phyloP scores from a whole-genome alignment of 2,797 vertebrate genomes.

The Agapornis canus region DNA sequence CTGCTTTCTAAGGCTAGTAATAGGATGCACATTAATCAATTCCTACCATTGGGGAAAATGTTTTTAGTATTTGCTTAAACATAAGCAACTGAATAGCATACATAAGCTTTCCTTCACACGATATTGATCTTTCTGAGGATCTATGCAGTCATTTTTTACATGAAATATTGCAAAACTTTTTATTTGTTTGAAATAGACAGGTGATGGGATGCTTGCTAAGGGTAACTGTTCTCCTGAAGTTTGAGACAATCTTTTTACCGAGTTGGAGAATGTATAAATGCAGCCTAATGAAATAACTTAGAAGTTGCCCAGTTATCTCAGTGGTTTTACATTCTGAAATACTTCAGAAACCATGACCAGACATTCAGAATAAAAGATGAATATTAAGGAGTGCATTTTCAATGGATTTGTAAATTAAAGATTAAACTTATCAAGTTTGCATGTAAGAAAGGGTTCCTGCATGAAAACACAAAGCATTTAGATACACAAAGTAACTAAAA shows the following conservation, averaged over 20 bases:
- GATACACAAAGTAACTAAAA: fast-evolving
- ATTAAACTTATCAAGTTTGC: not conserved
- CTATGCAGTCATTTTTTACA: not conserved
- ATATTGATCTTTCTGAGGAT: not conserved
- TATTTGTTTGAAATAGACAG: not conserved
- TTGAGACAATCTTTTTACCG: not conserved
- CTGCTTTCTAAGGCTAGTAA: not conserved
- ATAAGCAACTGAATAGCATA: not conserved
- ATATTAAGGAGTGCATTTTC: not conserved
- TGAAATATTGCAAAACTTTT: not conserved
- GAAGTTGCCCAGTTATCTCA: not conserved
- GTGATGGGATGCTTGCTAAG: not conserved
- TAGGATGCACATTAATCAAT: fast-evolving
- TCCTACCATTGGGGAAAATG: not conserved
- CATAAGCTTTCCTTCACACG: fast-evolving
- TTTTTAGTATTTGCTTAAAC: not conserved
- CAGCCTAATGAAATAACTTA: not conserved
- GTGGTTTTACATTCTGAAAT: not conserved
- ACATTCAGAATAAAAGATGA: not conserved
- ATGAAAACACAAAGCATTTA: not conserved
- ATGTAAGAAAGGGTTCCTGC: not conserved
- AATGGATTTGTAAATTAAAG: not conserved
- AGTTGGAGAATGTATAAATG: not conserved
- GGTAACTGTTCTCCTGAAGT: not conserved
- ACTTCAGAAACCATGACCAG: not conserved